These are phyloP conservation scores for Paramormyrops hopkinsi DNA, from an alignment of 2,797 vertebrate species.

Conservation along the genomic window DNA sequence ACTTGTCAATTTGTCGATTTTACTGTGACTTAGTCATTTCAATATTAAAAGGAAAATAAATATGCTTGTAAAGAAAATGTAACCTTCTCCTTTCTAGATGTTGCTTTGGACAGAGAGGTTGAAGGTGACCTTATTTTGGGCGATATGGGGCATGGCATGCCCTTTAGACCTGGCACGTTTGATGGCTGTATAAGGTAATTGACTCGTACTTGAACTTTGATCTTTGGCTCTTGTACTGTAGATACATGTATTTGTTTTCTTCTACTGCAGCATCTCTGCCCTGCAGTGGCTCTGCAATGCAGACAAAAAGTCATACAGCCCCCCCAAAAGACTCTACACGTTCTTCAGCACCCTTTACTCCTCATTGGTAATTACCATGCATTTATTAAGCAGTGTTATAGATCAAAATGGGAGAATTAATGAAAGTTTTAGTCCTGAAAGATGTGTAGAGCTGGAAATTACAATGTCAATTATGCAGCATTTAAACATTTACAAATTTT, in stretches of 20 bases:
- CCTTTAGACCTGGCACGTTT: conserved; percentile 81
- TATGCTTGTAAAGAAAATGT: not conserved
- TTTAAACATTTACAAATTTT: not conserved
- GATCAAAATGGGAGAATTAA: not conserved
- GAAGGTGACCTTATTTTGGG: conserved; percentile 83
- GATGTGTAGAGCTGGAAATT: not conserved
- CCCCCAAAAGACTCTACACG: conserved; percentile 75
- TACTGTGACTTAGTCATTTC: not conserved
- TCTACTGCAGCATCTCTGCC: conserved; percentile 77
- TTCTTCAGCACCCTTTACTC: conserved; percentile 90
- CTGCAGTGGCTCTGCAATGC: conserved; percentile 96
- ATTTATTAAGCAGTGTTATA: not conserved
- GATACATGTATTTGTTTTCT: not conserved
- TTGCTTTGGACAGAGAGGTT: conserved; percentile 80
- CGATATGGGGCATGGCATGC: conserved; percentile 85
- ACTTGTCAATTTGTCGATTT: not conserved
- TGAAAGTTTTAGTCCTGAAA: not conserved
- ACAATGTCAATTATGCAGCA: not conserved
- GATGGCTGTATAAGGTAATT: conserved; percentile 89
- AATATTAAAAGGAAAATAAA: not conserved
- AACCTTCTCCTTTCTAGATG: conserved; percentile 60
- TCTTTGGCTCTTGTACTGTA: not conserved
- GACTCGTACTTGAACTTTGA: not conserved
- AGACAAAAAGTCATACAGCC: conserved; percentile 82
- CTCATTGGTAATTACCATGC: conserved; percentile 62